A percentile compares a stretch with the other conserved stretches of the same genome.
Evolutionary conservation across 2,888 invertebrate genomes (phyloP).

Genomic region (Epinotia bilunana): DNA sequence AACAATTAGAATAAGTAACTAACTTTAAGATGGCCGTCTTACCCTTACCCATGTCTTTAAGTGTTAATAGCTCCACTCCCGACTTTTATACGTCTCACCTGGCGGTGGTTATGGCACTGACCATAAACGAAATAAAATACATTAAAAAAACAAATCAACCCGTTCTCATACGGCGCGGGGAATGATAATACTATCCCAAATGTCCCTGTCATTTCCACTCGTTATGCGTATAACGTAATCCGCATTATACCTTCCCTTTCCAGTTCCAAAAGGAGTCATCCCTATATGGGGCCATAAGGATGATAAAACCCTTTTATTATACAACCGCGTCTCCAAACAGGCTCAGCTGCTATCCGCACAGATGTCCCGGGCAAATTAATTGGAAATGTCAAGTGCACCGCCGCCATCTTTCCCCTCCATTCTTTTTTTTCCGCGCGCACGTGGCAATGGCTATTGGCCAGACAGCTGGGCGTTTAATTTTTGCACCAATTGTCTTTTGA

Average conservation of each 20-base stretch:
- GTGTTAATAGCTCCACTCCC: not conserved
- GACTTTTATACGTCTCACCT: not conserved
- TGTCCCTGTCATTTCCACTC: constrained; percentile 31
- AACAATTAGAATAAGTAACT: constrained; percentile 5
- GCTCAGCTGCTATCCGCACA: constrained; percentile 82
- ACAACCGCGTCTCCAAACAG: constrained; percentile 18
- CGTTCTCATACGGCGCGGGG: not conserved
- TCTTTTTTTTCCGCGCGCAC: constrained; percentile 76
- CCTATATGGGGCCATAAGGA: not conserved
- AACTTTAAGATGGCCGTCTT: not conserved
- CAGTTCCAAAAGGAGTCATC: constrained; percentile 1
- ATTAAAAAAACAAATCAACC: constrained; percentile 7
- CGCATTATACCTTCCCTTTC: constrained; percentile 12
- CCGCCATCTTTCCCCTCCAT: constrained; percentile 76
- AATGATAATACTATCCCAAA: constrained; percentile 31
- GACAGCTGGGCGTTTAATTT: constrained; percentile 76
- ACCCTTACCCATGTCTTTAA: not conserved
- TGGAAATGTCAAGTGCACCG: constrained; percentile 84
- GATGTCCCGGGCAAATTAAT: constrained; percentile 83
- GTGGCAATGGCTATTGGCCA: constrained; percentile 75
- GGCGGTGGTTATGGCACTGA: not conserved
- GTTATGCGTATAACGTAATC: constrained; percentile 39
- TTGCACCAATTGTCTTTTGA: constrained; percentile 54
- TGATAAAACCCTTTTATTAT: constrained; percentile 4
- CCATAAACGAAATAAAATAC: constrained; percentile 5